Evolutionary conservation across 2,797 vertebrate species (phyloP), one percentile per base, ranked within the genome.

Genomic region (Hybognathus amarus): DNA sequence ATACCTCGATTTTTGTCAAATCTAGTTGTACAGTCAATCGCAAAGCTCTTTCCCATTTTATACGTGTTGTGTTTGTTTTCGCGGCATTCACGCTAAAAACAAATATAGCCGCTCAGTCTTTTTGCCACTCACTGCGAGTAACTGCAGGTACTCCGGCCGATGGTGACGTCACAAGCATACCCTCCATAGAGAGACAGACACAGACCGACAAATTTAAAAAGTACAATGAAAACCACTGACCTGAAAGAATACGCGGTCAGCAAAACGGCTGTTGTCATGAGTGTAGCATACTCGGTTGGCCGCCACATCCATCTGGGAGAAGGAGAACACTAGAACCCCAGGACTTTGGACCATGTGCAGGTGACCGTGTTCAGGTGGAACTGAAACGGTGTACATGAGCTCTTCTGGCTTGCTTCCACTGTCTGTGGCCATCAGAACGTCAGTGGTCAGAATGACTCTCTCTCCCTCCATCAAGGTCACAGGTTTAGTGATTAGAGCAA

Each of bases 351-450:
- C 95, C 88, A 91, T 92, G 93, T 98, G 97, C 91, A 97, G 90
- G 87, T 96, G 95, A 94, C 97, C 97, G 87, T 94, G 96, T 78
- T 91, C 93, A 87, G 98, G 97, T 87, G 94, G 95, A 87, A 92
- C 85, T 0, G 94, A 93, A 93, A 98, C 91, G 0, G 92, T 91
- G 84, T 95, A 98, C 90, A 97, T 88, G 92, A 98, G 95, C 93
- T 97, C 95, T 92, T 96, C 95, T 30, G 96, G 95, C 89, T 93
- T 94, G 85, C 95, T 95, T 81, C 94, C 93, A 24, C 93, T 94
- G 95, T 99, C 98, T 85, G 95, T 94, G 89, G 96, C 97, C 95
- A 95, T 92, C 92, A 97, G 96, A 94, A 96, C 88, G 94, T 98
- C 95, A 86, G 98, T 97, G 92, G 91, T 97, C 90, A 99, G 95